phyloP scores from a whole-genome alignment of 2,113 vertebrate species.

The Phylloscopus whistleri region DNA sequence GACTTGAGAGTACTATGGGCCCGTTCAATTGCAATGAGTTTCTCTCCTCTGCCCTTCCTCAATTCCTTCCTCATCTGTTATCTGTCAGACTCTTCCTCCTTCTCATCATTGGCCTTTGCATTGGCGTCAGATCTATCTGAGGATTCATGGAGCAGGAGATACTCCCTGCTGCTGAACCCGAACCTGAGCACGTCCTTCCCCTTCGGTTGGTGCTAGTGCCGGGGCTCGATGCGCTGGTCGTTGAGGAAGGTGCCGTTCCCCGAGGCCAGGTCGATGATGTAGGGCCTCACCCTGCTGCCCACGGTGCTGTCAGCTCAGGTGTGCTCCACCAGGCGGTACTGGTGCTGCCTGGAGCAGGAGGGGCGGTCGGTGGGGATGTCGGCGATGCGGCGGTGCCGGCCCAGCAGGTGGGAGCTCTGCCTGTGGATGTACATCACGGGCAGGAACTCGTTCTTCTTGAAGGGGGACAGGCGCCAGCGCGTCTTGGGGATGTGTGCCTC shows the following conservation, averaged over 20 bases:
- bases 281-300: conserved; percentile 89
- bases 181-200: conserved; percentile 96
- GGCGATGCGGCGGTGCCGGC: not conserved
- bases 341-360: conserved; percentile 88
- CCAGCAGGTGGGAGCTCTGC: not conserved
- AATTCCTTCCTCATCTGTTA: conserved; percentile 20
- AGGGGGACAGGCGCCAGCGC: no score
- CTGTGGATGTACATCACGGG: no score
- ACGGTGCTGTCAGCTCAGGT: conserved; percentile 83
- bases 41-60: not conserved
- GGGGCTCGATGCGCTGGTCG: conserved; percentile 91
- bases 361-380: conserved; percentile 91
- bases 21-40: not conserved
- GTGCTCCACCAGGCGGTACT: conserved; percentile 87
- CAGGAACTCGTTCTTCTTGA: no score
- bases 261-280: conserved; percentile 92
- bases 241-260: conserved; percentile 95
- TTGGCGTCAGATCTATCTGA: conserved; percentile 91
- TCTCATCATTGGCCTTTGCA: conserved; percentile 78
- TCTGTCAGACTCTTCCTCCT: conserved; percentile 73
- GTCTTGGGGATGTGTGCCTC: no score
- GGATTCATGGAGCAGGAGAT: conserved; percentile 90
- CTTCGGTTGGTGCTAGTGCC: conserved; percentile 93
- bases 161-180: conserved; percentile 96
- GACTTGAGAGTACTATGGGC: not conserved